A percentile compares a stretch with the other conserved stretches of the same genome.
Evolutionary conservation across 2,113 vertebrate genomes (phyloP).

Genomic region (Oreocharis arfaki): DNA sequence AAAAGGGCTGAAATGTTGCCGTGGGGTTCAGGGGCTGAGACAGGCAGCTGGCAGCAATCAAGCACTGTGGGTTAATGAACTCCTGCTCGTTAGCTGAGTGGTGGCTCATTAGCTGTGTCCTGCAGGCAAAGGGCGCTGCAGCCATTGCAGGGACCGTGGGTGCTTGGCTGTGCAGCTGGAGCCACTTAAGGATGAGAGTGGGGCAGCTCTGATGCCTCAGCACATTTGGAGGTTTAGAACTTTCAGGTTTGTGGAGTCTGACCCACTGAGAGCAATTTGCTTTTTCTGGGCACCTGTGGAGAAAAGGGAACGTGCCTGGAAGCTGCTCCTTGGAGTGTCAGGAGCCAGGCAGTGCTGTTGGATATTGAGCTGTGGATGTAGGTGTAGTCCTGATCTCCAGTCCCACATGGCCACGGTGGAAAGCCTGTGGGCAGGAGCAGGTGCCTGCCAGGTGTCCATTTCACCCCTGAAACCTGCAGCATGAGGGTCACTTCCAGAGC

Average conservation of each 20-base stretch:
- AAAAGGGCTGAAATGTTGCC: not conserved
- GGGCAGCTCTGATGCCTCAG: not conserved
- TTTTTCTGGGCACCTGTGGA: not conserved
- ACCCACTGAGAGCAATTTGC: not conserved
- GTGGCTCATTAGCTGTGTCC: not conserved
- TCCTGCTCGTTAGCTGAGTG: not conserved
- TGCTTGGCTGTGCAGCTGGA: not conserved
- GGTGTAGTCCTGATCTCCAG: accelerated
- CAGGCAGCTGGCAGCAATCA: not conserved
- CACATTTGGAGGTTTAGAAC: not conserved
- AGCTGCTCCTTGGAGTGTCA: accelerated
- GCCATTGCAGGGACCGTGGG: accelerated
- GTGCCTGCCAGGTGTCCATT: accelerated
- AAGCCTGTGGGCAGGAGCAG: not conserved
- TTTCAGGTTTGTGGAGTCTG: not conserved
- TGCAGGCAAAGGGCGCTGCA: not conserved
- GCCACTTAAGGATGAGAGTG: not conserved
- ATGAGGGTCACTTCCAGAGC: not conserved
- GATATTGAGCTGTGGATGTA: not conserved
- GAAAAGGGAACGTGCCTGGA: not conserved
- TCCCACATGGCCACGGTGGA: accelerated
- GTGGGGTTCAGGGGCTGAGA: not conserved
- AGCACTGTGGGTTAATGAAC: not conserved
- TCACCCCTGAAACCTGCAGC: not conserved
- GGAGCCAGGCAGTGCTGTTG: accelerated